Conservation (phyloP, 1,140 invertebrate genomes). For the Elymnias hypermnestra region DNA sequence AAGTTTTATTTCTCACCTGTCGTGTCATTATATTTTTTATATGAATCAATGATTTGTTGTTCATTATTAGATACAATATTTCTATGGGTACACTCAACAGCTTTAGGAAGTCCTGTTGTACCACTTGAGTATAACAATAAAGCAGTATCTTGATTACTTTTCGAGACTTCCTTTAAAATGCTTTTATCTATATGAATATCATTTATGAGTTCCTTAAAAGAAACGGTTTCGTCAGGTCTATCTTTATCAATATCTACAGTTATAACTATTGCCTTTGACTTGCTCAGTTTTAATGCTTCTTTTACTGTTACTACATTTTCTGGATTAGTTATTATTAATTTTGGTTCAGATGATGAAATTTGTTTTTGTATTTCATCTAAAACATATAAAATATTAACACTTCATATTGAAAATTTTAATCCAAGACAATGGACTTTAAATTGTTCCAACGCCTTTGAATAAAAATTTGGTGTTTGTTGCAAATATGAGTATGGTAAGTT, state of each 20-base stretch:
- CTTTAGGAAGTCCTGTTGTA: slow-evolving; percentile 94
- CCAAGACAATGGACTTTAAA: no score
- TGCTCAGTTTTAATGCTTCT: slow-evolving; percentile 62
- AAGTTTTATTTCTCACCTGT: slow-evolving; percentile 26
- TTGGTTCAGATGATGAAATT: slow-evolving; percentile 79
- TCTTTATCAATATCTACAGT: slow-evolving; percentile 52
- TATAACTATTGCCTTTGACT: slow-evolving; percentile 77
- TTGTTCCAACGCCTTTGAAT: no score
- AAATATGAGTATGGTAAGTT: no score
- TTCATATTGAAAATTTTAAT: no score
- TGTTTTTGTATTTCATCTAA: slow-evolving; percentile 88
- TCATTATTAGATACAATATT: slow-evolving; percentile 78
- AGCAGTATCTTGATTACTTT: slow-evolving; percentile 67
- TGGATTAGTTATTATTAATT: slow-evolving; percentile 80
- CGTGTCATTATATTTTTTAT: slow-evolving; percentile 42
- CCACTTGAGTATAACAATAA: slow-evolving; percentile 86
- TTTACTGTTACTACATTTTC: slow-evolving; percentile 65
- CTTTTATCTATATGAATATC: slow-evolving; percentile 60
- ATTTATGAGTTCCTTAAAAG: slow-evolving; percentile 77
- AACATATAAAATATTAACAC: no score
- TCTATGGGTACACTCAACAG: slow-evolving; percentile 86
- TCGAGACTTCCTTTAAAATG: slow-evolving; percentile 59
- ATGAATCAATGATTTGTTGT: slow-evolving; percentile 58
- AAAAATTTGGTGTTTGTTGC: no score
- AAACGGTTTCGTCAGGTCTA: slow-evolving; percentile 73